These are phyloP conservation scores for Mixornis gularis DNA, from an alignment of 2,113 vertebrate species.

Conservation along the genomic window DNA sequence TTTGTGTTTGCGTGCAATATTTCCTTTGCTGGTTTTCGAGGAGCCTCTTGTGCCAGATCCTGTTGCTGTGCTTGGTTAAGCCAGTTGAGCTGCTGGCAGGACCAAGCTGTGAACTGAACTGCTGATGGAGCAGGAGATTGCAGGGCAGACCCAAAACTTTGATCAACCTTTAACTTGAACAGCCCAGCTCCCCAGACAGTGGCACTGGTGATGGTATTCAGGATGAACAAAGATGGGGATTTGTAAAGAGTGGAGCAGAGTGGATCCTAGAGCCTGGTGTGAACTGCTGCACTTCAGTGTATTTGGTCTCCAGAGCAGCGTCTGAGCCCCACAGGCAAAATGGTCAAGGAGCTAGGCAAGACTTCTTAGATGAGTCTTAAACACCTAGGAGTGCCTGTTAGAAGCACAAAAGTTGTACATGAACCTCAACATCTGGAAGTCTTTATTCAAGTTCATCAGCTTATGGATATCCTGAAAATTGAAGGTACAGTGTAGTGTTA, in stretches of 20 bases:
- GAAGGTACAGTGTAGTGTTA: not conserved
- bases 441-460: not conserved
- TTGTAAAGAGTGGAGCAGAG: not conserved
- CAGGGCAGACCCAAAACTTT: not conserved
- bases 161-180: not conserved
- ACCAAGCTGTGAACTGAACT: not conserved
- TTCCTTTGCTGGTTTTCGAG: not conserved
- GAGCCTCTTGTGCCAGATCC: not conserved
- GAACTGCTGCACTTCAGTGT: rapidly evolving
- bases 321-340: not conserved
- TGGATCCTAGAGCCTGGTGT: not conserved
- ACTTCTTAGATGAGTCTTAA: not conserved
- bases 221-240: not conserved
- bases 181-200: not conserved
- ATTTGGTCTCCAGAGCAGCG: not conserved
- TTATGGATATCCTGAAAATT: not conserved
- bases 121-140: not conserved
- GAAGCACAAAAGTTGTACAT: not conserved
- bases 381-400: not conserved
- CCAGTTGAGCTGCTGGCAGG: not conserved
- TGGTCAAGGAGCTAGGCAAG: not conserved
- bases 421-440: not conserved
- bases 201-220: not conserved
- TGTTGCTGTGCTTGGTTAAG: not conserved
- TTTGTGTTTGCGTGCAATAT: not conserved